Conservation (phyloP, 2,113 vertebrate genomes). For the Terrapene triunguis region DNA sequence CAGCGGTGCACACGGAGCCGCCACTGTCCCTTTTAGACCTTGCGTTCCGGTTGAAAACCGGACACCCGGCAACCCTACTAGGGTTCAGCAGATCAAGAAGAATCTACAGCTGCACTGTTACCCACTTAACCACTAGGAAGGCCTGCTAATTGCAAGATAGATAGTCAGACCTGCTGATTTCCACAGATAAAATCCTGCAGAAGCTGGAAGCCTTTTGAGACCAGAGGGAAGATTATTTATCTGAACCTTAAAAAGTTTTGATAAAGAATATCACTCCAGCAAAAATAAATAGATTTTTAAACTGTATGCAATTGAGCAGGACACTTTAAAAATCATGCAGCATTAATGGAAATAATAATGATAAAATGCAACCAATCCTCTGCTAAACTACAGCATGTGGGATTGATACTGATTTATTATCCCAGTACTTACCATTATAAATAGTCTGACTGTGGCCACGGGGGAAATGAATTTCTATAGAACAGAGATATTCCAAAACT, state of each 20-base stretch:
- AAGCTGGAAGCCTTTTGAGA: background rate
- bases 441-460: background rate
- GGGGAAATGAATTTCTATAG: background rate
- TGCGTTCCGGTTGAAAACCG: too few relatives aligned
- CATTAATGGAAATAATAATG: background rate
- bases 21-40: too few relatives aligned
- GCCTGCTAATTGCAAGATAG: background rate
- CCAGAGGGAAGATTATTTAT: background rate
- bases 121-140: background rate
- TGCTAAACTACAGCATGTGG: background rate
- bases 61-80: too few relatives aligned
- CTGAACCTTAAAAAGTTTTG: background rate
- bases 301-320: background rate
- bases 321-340: background rate
- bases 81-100: background rate
- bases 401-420: background rate
- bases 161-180: background rate
- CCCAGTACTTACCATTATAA: background rate
- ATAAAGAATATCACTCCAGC: background rate
- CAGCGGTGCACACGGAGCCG: too few relatives aligned
- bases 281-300: background rate
- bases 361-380: background rate
- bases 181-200: background rate
- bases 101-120: background rate
- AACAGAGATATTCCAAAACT: background rate